A percentile compares a stretch with the other conserved stretches of the same genome.
Evolutionary conservation across 2,797 vertebrate genomes (phyloP).

Genomic region (Rhinoraja longicauda): DNA sequence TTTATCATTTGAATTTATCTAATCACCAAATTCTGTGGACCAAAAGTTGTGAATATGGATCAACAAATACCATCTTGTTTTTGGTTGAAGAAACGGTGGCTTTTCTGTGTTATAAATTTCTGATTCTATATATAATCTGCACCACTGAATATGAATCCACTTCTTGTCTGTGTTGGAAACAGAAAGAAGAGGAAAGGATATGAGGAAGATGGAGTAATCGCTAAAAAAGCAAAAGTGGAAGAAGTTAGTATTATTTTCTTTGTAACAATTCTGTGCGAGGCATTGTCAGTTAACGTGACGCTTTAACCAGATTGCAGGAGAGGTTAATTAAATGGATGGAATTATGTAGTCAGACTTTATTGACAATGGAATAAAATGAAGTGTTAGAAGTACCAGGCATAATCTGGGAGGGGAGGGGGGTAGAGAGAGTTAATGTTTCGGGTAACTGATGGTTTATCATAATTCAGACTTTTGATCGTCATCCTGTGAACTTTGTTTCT

Average conservation of each 20-base stretch:
- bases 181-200: constrained; percentile 89
- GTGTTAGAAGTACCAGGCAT: too few species aligned
- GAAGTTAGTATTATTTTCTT: constrained; percentile 58
- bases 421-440: too few species aligned
- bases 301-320: neutral
- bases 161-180: constrained; percentile 42
- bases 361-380: too few species aligned
- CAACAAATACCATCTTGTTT: too few species aligned
- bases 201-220: constrained; percentile 76
- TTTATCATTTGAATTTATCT: neutral
- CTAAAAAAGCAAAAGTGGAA: constrained; percentile 67
- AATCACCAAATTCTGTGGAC: too few species aligned
- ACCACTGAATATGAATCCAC: neutral
- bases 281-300: neutral
- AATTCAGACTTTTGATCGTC: too few species aligned
- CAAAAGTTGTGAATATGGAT: too few species aligned
- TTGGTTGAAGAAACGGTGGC: too few species aligned
- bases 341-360: neutral
- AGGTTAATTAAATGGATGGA: neutral
- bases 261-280: neutral
- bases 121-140: neutral
- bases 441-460: too few species aligned
- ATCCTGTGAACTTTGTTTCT: too few species aligned
- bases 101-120: too few species aligned
- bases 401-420: too few species aligned